A percentile compares a stretch with the other conserved stretches of the same genome.
Evolutionary conservation across 2,888 invertebrate species (phyloP).

Genomic region (Melanchra persicariae): DNA sequence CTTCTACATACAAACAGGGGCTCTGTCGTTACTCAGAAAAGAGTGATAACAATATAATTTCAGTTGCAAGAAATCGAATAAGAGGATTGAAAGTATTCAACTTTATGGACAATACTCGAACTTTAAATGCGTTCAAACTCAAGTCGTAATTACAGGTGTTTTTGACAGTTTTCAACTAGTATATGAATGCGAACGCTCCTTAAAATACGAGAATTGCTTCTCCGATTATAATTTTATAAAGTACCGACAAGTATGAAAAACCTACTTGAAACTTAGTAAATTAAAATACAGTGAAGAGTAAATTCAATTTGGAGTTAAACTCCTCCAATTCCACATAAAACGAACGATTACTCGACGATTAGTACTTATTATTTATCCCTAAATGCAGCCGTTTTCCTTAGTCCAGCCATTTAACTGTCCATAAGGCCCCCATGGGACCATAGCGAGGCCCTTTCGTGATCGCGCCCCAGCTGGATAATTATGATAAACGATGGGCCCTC

Average conservation of each 20-base stretch:
- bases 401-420: constrained; percentile 18
- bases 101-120: too few species aligned
- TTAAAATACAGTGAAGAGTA: not conserved
- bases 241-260: not conserved
- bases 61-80: too few species aligned
- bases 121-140: too few species aligned
- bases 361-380: not conserved
- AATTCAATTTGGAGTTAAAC: not conserved
- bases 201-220: too few species aligned
- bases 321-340: not conserved
- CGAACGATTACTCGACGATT: not conserved
- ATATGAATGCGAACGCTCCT: too few species aligned
- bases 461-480: constrained; percentile 34
- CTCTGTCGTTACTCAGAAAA: too few species aligned
- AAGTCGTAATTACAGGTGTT: too few species aligned
- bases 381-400: constrained; percentile 8
- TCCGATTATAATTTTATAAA: too few species aligned
- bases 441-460: constrained; percentile 12
- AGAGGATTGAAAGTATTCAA: too few species aligned
- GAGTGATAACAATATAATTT: too few species aligned
- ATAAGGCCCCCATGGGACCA: constrained; percentile 9
- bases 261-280: not conserved
- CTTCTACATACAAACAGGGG: too few species aligned
- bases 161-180: too few species aligned
- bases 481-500: constrained; percentile 40